These are phyloP conservation scores for Pseudochirops corinnae DNA, from an alignment of 2,797 vertebrate genomes.

Conservation along the genomic window DNA sequence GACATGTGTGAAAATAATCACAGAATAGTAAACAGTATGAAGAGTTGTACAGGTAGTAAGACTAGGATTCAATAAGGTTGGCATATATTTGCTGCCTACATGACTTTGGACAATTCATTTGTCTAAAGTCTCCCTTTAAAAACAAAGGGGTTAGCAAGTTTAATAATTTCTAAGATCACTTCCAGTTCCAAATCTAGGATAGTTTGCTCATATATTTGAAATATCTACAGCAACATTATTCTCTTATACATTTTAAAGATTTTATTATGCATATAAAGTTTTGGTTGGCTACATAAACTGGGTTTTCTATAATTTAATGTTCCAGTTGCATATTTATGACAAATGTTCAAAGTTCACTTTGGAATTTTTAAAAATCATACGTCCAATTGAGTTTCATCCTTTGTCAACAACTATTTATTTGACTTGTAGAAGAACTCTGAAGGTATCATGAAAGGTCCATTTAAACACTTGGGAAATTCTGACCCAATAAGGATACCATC, in stretches of 20 bases:
- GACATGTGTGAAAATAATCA: neutral
- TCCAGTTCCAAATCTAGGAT: neutral
- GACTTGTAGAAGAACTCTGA: slow-evolving; percentile 53
- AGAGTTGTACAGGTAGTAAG: neutral
- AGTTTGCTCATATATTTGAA: neutral
- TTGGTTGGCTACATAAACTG: slow-evolving; percentile 3
- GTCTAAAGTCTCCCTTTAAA: neutral
- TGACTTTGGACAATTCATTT: neutral
- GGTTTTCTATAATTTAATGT: slow-evolving; percentile 64
- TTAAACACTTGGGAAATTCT: slow-evolving; percentile 64
- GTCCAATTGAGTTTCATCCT: slow-evolving; percentile 66
- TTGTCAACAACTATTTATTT: slow-evolving; percentile 64
- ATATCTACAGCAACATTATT: neutral
- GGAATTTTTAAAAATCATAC: slow-evolving; percentile 31
- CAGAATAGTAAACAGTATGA: neutral
- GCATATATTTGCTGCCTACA: neutral
- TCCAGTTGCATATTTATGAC: slow-evolving; percentile 44
- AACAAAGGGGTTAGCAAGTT: neutral
- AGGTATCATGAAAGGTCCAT: slow-evolving; percentile 34
- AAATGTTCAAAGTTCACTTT: slow-evolving; percentile 59
- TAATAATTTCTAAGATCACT: neutral
- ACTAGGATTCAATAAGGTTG: neutral
- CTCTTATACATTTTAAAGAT: neutral
- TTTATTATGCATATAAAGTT: neutral
- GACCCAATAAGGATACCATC: slow-evolving; percentile 53